Evolutionary conservation across 2,113 vertebrate genomes (phyloP).

Genomic region (Pseudopipra pipra): DNA sequence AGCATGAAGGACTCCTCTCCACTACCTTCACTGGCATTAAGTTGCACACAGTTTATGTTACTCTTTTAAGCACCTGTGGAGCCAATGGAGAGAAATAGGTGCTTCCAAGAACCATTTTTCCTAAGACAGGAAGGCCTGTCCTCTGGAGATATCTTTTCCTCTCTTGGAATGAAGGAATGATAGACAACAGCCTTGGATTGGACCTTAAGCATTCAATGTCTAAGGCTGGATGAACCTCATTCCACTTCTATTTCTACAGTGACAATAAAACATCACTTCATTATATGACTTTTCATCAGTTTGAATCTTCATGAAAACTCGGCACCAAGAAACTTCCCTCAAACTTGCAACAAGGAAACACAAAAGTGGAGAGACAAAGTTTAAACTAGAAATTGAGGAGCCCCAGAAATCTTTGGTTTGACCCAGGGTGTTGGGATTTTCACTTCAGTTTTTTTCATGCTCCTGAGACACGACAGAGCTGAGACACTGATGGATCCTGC

Average conservation of each 20-base stretch:
- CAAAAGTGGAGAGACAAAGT: neutral
- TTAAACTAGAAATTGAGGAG: neutral
- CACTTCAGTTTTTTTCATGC: neutral
- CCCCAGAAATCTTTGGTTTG: neutral
- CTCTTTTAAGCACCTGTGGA: neutral
- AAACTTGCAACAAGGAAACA: neutral
- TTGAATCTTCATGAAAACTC: neutral
- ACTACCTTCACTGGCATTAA: neutral
- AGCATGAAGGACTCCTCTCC: neutral
- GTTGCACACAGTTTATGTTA: neutral
- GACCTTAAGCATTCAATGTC: neutral
- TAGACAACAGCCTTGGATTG: neutral
- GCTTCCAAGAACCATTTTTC: neutral
- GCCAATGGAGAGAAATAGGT: neutral
- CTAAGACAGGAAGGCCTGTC: neutral
- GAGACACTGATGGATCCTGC: neutral
- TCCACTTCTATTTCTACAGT: neutral
- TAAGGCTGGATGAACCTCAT: neutral
- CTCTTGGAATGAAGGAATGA: neutral
- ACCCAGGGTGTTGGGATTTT: neutral
- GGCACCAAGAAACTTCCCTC: neutral
- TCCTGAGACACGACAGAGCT: neutral
- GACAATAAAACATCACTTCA: neutral
- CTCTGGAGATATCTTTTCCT: neutral
- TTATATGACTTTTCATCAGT: neutral